Evolutionary conservation across 2,113 vertebrate species (phyloP).

Genomic region (Forbesichthys papilliferus): DNA sequence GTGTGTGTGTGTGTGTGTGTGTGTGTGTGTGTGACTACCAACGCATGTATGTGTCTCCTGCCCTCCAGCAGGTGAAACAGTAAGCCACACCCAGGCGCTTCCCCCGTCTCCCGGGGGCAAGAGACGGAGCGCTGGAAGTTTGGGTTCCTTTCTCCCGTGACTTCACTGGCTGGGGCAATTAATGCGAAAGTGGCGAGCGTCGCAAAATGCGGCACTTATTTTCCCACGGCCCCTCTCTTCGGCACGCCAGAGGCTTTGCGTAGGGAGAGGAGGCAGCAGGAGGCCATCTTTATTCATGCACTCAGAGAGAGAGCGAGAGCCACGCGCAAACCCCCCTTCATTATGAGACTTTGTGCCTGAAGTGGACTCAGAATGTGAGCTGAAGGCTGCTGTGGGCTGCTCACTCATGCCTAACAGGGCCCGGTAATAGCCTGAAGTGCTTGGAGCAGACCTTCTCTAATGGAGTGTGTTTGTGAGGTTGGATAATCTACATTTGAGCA

Average conservation of each 20-base stretch:
- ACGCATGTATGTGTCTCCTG: neutral
- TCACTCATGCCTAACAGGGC: conserved; percentile 57
- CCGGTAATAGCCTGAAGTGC: conserved; percentile 54
- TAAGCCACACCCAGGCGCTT: conserved; percentile 2
- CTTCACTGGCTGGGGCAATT: conserved; percentile 32
- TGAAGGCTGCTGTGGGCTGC: conserved; percentile 48
- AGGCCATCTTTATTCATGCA: conserved; percentile 58
- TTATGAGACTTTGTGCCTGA: conserved; percentile 58
- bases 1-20: conserved; percentile 10
- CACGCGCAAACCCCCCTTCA: conserved; percentile 49
- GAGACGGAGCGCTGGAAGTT: conserved; percentile 1
- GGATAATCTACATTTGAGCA: conserved; percentile 53
- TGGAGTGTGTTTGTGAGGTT: conserved; percentile 42
- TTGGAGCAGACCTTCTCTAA: conserved; percentile 49
- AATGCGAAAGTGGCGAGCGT: conserved; percentile 43
- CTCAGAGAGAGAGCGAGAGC: conserved; percentile 46
- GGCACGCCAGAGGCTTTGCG: neutral
- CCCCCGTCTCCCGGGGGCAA: conserved; percentile 8
- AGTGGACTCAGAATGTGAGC: conserved; percentile 57
- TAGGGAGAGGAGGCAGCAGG: conserved; percentile 39
- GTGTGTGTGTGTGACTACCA: conserved; percentile 9
- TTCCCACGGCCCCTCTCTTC: conserved; percentile 13
- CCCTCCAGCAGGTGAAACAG: conserved; percentile 9
- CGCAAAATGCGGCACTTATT: conserved; percentile 21
- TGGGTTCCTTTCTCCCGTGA: conserved; percentile 14